Evolutionary conservation across 2,113 vertebrate genomes (phyloP).

Genomic region (Machaerirhynchus nigripectus): DNA sequence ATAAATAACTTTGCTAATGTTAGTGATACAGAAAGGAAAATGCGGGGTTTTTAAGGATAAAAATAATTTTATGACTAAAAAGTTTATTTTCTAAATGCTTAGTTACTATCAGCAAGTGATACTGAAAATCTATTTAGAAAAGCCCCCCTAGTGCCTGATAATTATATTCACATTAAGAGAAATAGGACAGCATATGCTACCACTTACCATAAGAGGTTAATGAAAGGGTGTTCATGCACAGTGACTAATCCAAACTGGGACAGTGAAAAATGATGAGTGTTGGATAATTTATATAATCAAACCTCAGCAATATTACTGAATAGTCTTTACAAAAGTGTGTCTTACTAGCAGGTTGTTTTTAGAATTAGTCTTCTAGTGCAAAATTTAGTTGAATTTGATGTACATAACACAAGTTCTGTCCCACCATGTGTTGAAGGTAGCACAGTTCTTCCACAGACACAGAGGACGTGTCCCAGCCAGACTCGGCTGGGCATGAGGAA

Average conservation of each 20-base stretch:
- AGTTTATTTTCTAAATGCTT: neutral
- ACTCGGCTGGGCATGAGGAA: fast-evolving
- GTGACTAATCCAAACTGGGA: neutral
- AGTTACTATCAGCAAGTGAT: neutral
- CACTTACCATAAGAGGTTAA: neutral
- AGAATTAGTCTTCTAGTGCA: neutral
- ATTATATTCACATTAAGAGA: neutral
- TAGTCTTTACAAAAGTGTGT: neutral
- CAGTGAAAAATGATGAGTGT: neutral
- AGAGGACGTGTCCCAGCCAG: neutral
- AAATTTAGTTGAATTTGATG: neutral
- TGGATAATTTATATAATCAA: neutral
- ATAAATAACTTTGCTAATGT: neutral
- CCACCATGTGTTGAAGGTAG: neutral
- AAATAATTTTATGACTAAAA: neutral
- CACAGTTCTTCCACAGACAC: neutral
- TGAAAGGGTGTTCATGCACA: neutral
- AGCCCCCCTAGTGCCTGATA: neutral
- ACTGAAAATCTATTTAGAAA: neutral
- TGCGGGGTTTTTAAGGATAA: neutral
- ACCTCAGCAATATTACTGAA: neutral
- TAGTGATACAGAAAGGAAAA: neutral
- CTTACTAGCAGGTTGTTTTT: neutral
- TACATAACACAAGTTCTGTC: neutral
- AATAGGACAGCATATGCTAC: neutral